Base-by-base conservation (phyloP, 1,140 invertebrate genomes). In the Drosophila willistoni region DNA sequence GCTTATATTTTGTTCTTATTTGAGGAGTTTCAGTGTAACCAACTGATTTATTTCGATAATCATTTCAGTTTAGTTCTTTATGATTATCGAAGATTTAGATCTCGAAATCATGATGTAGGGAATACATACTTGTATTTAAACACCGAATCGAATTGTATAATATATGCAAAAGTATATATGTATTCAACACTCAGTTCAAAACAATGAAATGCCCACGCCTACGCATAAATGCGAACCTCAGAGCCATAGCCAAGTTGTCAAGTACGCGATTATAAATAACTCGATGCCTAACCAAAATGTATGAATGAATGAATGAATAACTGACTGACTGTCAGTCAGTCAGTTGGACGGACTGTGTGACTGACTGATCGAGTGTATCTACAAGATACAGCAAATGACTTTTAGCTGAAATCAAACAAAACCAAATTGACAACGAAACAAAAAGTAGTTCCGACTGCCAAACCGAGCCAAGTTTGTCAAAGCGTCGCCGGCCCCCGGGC, bases 381-480 rank as follows among this genome's bases (percentile, higher is more conserved):
- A 51, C 69, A 55, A 83, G 71, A 70, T 44, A 79, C 80, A 83
- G 66, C 72, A 73, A 83, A 82, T 79, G 72, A 68, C 72, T 81
- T 73, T 81, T 64, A 76, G 25, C 79, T 86, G 44, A 81, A 74
- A 74, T 67, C 72, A 72, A 73, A 76, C 73, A 73, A 76, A 67
- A 56, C 56, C 39, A 64, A 51, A 36, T 36, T 34, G n/a, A 25
- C 14, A 57, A 62, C 42, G 71, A 36, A 61, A 59, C 56, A 71
- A 61, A 86, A 87, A 83, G 79, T 71, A 73, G 73, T 83, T 83
- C 73, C 80, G 76, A 83, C 76, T 79, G 62, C 34, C 66, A 77
- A 73, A 70, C 66, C 71, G 62, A 59, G 47, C 83, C 82, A 71
- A 83, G 82, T 82, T 86, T 87, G 83, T 86, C 83, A 72, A 82